These are phyloP conservation scores for Chamaedrilus cognettii DNA, from an alignment of 2,888 invertebrate species.

Conservation along the genomic window DNA sequence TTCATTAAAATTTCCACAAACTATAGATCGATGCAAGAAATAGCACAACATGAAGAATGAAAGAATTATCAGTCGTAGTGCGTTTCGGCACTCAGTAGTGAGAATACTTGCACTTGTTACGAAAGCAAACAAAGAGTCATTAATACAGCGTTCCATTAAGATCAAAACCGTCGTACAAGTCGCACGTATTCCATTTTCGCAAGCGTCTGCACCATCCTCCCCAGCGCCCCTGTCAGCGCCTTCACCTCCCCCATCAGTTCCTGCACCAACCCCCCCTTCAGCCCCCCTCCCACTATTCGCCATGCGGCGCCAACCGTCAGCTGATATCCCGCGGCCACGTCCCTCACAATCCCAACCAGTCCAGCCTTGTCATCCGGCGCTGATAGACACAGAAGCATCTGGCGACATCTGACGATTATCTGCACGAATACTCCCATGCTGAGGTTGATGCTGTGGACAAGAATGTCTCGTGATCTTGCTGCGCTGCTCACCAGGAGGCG, in stretches of 20 bases:
- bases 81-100: no score
- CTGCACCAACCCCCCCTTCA: not conserved
- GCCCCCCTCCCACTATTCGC: not conserved
- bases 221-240: not conserved
- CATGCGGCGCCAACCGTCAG: not conserved
- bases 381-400: constrained; percentile 3
- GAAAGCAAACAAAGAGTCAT: no score
- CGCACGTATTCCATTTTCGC: not conserved
- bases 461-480: not conserved
- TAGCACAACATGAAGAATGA: no score
- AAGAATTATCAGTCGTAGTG: no score
- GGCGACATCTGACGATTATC: constrained; percentile 2
- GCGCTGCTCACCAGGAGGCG: not conserved
- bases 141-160: no score
- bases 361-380: constrained; percentile 3
- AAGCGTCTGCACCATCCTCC: not conserved
- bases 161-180: not conserved
- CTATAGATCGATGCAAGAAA: no score
- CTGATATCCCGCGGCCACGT: not conserved
- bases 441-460: not conserved
- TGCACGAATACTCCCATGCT: not conserved
- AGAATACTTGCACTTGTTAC: no score
- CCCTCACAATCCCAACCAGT: constrained; percentile 4
- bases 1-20: no score
- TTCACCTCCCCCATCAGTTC: constrained; percentile 5